Evolutionary conservation across 2,888 invertebrate genomes (phyloP), one percentile per base, ranked within the genome.

Genomic region (Harpalus rufipes): DNA sequence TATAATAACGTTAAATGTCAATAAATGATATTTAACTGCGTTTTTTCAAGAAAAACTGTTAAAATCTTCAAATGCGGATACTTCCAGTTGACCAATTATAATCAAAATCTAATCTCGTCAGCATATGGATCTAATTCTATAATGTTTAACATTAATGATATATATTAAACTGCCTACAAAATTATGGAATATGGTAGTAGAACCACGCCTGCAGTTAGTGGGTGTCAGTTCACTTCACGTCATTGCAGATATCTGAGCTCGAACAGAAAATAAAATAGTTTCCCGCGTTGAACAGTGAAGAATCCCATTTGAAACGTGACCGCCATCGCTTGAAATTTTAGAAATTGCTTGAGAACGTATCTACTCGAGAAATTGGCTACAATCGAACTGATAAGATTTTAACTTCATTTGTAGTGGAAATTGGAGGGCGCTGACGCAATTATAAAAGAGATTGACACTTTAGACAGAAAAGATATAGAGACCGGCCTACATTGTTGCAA

Each of bases 241-340:
- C 41, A 68, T 39, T 18, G 72, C 10, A 12, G 72, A 44, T 44
- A 44, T 7, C 41, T 44, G 68, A 39, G 14, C 72, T 25, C 25
- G 18, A 51, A 74, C 72, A 74, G 72, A 74, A 74, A 74, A 74
- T 74, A 74, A 74, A 74, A 74, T 74, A 74, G 72, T 44, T 74
- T 44, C 44, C 39, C 16, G 72, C 72, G 18, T 74, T 44, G 72
- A 74, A 74, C 72, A 74, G 51, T 74, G 72, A 72, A 72, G 39
- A 72, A 72, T 72, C 68, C 68, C 68, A 72, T 72, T 72, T 72
- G 68, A 74, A 74, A 74, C 72, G 72, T 74, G 72, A 74, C 72
- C 72, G 44, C 41, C 72, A 44, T 44, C 72, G 72, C 10, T 74
- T 51, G 72, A 74, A 74, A 74, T 74, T 74, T 74, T 74, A 74